phyloP scores from a whole-genome alignment of 2,797 vertebrate genomes.

The Lutjanus campechanus region DNA sequence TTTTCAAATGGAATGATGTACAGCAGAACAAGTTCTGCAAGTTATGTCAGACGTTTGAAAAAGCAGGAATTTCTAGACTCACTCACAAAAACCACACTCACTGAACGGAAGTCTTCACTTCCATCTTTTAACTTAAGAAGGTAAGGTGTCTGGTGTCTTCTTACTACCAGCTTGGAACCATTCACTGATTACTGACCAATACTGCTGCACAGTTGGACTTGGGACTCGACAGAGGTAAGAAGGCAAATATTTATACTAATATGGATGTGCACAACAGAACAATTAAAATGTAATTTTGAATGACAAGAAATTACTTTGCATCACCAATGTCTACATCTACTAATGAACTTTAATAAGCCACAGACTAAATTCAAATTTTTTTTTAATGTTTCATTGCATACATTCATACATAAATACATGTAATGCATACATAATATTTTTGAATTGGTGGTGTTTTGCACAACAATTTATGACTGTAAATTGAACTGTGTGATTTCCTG shows the following conservation, averaged over 20 bases:
- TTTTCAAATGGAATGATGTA: conserved; percentile 8
- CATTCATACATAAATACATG: neutral
- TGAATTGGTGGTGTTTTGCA: neutral
- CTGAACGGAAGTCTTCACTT: conserved; percentile 11
- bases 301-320: neutral
- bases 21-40: conserved; percentile 57
- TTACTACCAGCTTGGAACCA: neutral
- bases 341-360: neutral
- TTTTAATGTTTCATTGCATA: neutral
- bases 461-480: neutral
- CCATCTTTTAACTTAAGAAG: conserved; percentile 1
- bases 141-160: neutral
- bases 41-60: conserved; percentile 37
- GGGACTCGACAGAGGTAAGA: conserved; percentile 48
- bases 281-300: neutral
- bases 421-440: neutral
- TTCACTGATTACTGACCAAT: conserved; percentile 11
- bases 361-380: neutral
- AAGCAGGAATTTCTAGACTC: conserved; percentile 24
- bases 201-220: conserved; percentile 18
- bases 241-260: neutral
- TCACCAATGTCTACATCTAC: neutral
- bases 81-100: conserved; percentile 25
- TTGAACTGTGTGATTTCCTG: neutral
- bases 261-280: neutral